Evolutionary conservation across 2,888 invertebrate genomes (phyloP).

Genomic region (Anaspis maculata): DNA sequence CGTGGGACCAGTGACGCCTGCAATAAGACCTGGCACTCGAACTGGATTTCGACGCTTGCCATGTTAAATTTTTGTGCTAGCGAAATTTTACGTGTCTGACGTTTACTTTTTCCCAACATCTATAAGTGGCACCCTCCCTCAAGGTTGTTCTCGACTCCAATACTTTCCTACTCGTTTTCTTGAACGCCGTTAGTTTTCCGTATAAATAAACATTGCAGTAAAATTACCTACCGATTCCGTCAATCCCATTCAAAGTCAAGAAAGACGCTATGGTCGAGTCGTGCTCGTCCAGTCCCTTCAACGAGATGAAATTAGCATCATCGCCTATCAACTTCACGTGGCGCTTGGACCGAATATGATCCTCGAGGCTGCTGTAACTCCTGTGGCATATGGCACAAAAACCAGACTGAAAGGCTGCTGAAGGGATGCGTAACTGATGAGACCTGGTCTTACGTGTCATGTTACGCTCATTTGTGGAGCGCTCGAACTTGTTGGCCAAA

Average conservation of each 20-base stretch:
- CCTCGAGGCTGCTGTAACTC: slow-evolving; percentile 60
- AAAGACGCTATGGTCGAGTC: slow-evolving; percentile 64
- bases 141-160: neutral
- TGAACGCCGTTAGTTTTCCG: no score
- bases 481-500: no score
- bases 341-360: slow-evolving; percentile 65
- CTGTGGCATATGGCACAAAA: slow-evolving; percentile 76
- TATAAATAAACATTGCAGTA: no score
- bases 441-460: slow-evolving; percentile 35
- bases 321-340: slow-evolving; percentile 68
- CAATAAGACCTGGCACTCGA: no score
- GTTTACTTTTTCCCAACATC: no score
- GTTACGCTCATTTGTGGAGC: slow-evolving; percentile 23
- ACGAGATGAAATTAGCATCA: slow-evolving; percentile 63
- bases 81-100: no score
- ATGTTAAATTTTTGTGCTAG: no score
- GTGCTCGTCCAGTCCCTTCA: slow-evolving; percentile 62
- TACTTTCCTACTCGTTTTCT: no score
- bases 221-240: slow-evolving; percentile 29
- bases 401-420: slow-evolving; percentile 48
- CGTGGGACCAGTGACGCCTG: no score
- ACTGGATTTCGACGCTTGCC: no score
- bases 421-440: slow-evolving; percentile 29
- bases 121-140: neutral
- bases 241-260: slow-evolving; percentile 50